These are phyloP conservation scores for Macrosteles quadrilineatus DNA, from an alignment of 1,140 invertebrate species.

Conservation along the genomic window DNA sequence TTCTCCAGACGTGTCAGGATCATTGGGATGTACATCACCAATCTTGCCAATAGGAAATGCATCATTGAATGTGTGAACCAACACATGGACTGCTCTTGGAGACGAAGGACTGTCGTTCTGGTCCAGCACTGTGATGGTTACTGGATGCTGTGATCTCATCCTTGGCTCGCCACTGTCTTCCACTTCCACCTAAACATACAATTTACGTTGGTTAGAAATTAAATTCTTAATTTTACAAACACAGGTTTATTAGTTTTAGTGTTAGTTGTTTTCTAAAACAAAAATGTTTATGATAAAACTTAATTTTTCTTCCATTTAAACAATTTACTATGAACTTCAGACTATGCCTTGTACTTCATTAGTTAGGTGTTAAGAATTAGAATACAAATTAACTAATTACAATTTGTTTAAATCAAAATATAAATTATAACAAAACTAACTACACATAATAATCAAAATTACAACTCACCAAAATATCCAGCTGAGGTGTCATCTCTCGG, in stretches of 20 bases:
- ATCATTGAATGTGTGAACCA: conserved; percentile 77
- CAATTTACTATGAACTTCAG: neutral
- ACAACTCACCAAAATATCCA: conserved; percentile 63
- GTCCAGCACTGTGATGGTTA: conserved; percentile 79
- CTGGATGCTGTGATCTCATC: conserved; percentile 74
- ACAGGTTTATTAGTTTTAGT: neutral
- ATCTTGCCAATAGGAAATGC: conserved; percentile 73
- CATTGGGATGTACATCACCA: conserved; percentile 88
- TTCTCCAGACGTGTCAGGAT: conserved; percentile 82
- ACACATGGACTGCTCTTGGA: conserved; percentile 76
- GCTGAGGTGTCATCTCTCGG: conserved; percentile 72
- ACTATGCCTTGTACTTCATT: too few relatives aligned
- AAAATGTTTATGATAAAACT: neutral
- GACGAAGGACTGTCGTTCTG: conserved; percentile 91
- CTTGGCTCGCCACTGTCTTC: conserved; percentile 84
- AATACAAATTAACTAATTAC: too few relatives aligned
- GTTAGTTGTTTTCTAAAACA: conserved; percentile 1
- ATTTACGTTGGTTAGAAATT: conserved; percentile 17
- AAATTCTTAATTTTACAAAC: neutral
- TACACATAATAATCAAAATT: too few relatives aligned
- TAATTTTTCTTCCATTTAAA: neutral
- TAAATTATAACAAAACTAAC: too few relatives aligned
- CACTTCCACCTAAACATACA: conserved; percentile 66
- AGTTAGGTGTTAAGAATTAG: too few relatives aligned
- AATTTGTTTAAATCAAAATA: too few relatives aligned